Conservation (phyloP, 2,888 invertebrate genomes). For the Cephus spinipes region DNA sequence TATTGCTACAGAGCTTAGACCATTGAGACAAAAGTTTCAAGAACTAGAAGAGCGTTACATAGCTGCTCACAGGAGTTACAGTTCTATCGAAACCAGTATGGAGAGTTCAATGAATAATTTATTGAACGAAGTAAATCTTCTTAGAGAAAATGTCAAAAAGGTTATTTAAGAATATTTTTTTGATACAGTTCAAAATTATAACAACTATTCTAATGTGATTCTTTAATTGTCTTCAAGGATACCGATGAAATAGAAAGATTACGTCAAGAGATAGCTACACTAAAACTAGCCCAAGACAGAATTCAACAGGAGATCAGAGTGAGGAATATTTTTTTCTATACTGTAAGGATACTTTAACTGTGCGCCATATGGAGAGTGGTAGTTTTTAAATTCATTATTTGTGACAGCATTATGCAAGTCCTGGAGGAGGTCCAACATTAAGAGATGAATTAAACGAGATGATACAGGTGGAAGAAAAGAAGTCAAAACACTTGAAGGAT, state of each 20-base stretch:
- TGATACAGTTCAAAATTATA: neutral
- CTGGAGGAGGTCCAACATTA: constrained; percentile 34
- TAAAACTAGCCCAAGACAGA: constrained; percentile 46
- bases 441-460: constrained; percentile 70
- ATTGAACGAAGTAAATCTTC: constrained; percentile 37
- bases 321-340: constrained; percentile 8
- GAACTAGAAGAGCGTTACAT: constrained; percentile 76
- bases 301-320: constrained; percentile 49
- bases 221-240: constrained; percentile 26
- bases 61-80: constrained; percentile 69
- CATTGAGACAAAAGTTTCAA: constrained; percentile 75
- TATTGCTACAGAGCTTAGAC: constrained; percentile 68
- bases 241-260: constrained; percentile 38
- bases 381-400: neutral
- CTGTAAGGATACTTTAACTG: neutral
- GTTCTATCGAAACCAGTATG: constrained; percentile 69
- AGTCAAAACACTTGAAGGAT: constrained; percentile 70
- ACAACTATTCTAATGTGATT: neutral
- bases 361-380: neutral
- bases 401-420: constrained; percentile 32
- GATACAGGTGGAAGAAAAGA: constrained; percentile 70
- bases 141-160: constrained; percentile 69
- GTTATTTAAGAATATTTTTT: constrained; percentile 65
- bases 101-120: constrained; percentile 69
- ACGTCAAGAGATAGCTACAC: constrained; percentile 36